Percentiles rank a stretch among this genome's conserved stretches.
These are phyloP conservation scores for Stigmatopora argus DNA, from an alignment of 2,113 vertebrate genomes.

Conservation along the genomic window DNA sequence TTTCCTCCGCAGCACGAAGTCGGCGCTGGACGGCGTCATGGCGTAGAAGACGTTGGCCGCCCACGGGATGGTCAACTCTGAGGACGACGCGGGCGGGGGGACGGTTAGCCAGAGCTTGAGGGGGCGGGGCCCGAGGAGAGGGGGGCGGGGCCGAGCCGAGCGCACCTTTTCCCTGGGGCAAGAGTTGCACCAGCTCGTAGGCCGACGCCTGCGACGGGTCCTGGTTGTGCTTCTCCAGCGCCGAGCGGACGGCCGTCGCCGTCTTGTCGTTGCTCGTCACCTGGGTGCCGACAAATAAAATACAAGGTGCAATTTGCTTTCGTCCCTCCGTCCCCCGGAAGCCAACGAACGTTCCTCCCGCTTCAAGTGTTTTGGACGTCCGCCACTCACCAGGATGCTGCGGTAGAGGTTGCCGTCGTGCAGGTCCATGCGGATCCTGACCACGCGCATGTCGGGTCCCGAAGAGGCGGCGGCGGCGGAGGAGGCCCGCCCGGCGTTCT, in stretches of 20 bases:
- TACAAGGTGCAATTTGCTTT: background rate
- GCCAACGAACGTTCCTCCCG: too few species aligned
- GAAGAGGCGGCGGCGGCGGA: constrained; percentile 37
- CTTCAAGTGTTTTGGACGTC: too few species aligned
- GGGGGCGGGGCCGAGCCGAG: background rate
- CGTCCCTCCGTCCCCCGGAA: too few species aligned
- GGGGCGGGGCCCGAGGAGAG: background rate
- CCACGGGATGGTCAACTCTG: constrained; percentile 80
- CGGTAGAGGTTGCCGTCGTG: constrained; percentile 84
- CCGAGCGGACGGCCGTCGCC: constrained; percentile 77
- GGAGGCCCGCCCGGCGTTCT: constrained; percentile 45
- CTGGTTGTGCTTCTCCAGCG: constrained; percentile 84
- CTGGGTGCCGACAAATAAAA: constrained; percentile 50
- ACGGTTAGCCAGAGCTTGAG: background rate
- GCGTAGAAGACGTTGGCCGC: constrained; percentile 87
- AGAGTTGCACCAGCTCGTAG: constrained; percentile 83
- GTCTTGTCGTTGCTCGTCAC: constrained; percentile 88
- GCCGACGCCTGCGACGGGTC: constrained; percentile 68
- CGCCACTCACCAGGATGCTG: constrained; percentile 82
- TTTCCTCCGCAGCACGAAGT: constrained; percentile 78
- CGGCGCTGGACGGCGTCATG: constrained; percentile 80
- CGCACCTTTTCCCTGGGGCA: constrained; percentile 81
- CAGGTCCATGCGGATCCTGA: constrained; percentile 82
- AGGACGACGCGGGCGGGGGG: background rate
- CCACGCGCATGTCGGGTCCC: constrained; percentile 76